Base-by-base conservation (phyloP, 2,113 vertebrate species). In the Campylomormyrus numenius region DNA sequence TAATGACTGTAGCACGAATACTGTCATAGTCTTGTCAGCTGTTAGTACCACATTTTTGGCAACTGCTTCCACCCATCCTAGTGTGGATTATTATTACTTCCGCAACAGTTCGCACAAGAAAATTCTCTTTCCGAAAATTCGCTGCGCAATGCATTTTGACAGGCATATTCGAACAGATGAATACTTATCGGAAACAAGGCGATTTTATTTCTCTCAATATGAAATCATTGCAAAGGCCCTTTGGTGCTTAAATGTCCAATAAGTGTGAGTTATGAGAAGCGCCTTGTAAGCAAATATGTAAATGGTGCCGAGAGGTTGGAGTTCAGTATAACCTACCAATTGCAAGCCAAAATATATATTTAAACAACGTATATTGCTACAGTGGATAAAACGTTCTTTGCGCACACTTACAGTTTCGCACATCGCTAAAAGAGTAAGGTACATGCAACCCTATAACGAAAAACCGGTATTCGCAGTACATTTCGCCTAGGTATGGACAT, bases 391-490 rank as follows among this genome's bases (percentile, higher is more conserved):
- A 39, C 24, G 42, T 84, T 85, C 11, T 84, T 83, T 89, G 35
- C 58, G 89, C 80, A 89, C 80, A 56, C 87, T 88, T 89, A 89
- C 62, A 85, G 85, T 56, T 83, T 85, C 31, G 80, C 89, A 89
- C 50, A 85, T 24, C 50, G 88, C 83, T 89, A 74, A 53, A 91
- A 85, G 31, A 86, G 49, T 89, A 52, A 89, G 83, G 83, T 93
- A 90, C 89, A 93, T 89, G 58, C 77, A 90, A 92, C 92, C 90
- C 83, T 62, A 91, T 90, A 93, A 94, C 92, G 93, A 66, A 89
- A 91, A 58, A 74, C 90, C 35, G 88, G 89, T 87, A 91, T 91
- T 92, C 90, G 92, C 89, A 94, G 86, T 88, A 92, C 88, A 92
- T 89, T 90, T 88, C 88, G 89, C 88, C 89, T 84, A 85, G 90